These are phyloP conservation scores for Syngnathus typhle DNA, from an alignment of 2,113 vertebrate genomes.

Conservation along the genomic window DNA sequence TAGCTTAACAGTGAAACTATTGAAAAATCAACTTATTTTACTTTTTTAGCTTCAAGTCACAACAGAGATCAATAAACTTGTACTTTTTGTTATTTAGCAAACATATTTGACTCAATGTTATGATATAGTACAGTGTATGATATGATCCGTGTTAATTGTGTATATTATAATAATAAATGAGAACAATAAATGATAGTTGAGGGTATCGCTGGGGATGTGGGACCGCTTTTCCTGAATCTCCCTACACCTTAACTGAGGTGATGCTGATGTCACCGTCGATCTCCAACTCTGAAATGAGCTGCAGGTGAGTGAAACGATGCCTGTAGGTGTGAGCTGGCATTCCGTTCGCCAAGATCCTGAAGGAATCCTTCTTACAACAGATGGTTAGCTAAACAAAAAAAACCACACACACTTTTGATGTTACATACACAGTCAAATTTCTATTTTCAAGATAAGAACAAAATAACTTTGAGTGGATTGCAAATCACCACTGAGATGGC, in stretches of 20 bases:
- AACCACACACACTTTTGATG: neutral
- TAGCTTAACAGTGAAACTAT: too few species aligned
- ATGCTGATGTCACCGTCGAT: constrained; percentile 61
- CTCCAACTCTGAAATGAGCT: constrained; percentile 52
- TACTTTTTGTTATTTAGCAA: too few species aligned
- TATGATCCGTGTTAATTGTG: too few species aligned
- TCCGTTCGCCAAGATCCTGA: constrained; percentile 62
- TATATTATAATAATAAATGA: too few species aligned
- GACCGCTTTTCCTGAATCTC: neutral
- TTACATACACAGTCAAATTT: neutral
- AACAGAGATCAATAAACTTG: too few species aligned
- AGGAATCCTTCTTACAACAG: constrained; percentile 54
- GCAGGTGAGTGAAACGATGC: constrained; percentile 46
- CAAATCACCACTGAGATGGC: too few species aligned
- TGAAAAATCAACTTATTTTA: too few species aligned
- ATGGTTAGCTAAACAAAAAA: constrained; percentile 54
- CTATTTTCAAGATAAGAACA: neutral
- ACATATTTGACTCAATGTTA: too few species aligned
- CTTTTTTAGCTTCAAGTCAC: too few species aligned
- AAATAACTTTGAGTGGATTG: neutral
- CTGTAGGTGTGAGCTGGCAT: constrained; percentile 52
- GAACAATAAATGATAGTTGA: neutral
- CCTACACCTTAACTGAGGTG: constrained; percentile 57
- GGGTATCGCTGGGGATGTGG: too few species aligned
- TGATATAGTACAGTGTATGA: too few species aligned